phyloP scores from a whole-genome alignment of 2,888 invertebrate species.

The Cyclophora albipunctata region DNA sequence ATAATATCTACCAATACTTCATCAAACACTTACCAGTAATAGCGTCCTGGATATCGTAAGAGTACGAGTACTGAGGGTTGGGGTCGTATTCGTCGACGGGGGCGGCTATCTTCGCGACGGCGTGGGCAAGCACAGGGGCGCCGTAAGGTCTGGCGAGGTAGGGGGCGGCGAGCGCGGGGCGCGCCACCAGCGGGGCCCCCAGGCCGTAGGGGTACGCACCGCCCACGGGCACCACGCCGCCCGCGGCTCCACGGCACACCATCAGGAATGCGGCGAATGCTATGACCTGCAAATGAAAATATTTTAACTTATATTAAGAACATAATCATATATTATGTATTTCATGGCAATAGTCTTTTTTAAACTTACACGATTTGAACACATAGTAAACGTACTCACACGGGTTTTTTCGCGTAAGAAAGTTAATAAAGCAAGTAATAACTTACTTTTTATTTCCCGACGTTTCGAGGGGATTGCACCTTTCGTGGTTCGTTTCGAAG shows the following conservation, averaged over 20 bases:
- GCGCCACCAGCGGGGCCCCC: slow-evolving; percentile 42
- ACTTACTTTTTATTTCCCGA: too few relatives aligned
- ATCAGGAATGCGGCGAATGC: slow-evolving; percentile 47
- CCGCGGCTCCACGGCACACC: slow-evolving; percentile 44
- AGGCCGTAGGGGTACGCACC: slow-evolving; percentile 35
- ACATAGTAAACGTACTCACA: too few relatives aligned
- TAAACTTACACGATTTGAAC: too few relatives aligned
- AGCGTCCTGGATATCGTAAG: slow-evolving; percentile 81
- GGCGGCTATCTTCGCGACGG: slow-evolving; percentile 50
- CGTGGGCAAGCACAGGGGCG: slow-evolving; percentile 5
- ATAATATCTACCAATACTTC: too few relatives aligned
- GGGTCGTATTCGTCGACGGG: slow-evolving; percentile 76
- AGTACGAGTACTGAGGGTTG: slow-evolving; percentile 80
- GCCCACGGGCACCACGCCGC: slow-evolving; percentile 36
- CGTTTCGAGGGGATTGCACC: too few relatives aligned
- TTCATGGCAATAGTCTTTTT: too few relatives aligned
- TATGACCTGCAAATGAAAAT: slow-evolving; percentile 34
- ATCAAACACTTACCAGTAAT: slow-evolving; percentile 71
- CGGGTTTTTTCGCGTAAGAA: too few relatives aligned
- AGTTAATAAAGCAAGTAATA: too few relatives aligned
- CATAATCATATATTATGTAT: not conserved
- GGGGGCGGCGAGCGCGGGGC: slow-evolving; percentile 34
- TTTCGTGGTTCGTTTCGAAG: too few relatives aligned
- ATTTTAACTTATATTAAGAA: not conserved
- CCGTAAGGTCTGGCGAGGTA: slow-evolving; percentile 5